Evolutionary conservation across 2,797 vertebrate species (phyloP).

Genomic region (Anguilla anguilla): DNA sequence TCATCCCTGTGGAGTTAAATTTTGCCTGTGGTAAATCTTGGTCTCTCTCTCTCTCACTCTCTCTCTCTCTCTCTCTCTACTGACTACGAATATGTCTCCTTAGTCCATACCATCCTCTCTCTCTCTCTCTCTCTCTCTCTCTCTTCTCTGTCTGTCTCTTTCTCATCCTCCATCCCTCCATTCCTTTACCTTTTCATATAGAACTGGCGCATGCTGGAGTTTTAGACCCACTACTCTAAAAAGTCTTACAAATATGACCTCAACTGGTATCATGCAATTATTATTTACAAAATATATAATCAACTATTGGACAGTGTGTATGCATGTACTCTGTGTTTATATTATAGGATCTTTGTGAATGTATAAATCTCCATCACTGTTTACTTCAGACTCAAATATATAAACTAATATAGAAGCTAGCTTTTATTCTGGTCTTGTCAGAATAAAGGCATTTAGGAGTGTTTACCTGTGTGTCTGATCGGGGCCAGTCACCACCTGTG

Average conservation of each 20-base stretch:
- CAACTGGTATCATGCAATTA: neutral
- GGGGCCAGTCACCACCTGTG: conserved; percentile 15
- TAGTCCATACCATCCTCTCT: neutral
- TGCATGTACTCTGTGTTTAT: neutral
- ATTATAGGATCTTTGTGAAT: neutral
- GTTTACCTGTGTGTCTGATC: conserved; percentile 61
- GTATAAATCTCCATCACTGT: neutral
- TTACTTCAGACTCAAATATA: neutral
- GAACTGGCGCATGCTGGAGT: conserved; percentile 29
- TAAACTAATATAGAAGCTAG: neutral
- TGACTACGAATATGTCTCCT: neutral
- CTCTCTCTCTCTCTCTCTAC: neutral
- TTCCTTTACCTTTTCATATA: conserved; percentile 12
- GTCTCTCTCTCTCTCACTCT: neutral
- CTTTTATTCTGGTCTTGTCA: conserved; percentile 48
- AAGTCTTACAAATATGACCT: neutral
- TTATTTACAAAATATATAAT: neutral
- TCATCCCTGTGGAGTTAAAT: conserved; percentile 11
- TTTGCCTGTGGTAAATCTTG: neutral
- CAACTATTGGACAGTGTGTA: neutral
- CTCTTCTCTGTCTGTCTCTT: neutral
- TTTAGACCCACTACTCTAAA: conserved; percentile 10
- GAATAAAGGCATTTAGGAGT: conserved; percentile 53
- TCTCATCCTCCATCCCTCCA: conserved; percentile 38
- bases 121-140: neutral